These are phyloP conservation scores for Enteromius fasciolatus DNA, from an alignment of 2,797 vertebrate genomes.

Conservation along the genomic window DNA sequence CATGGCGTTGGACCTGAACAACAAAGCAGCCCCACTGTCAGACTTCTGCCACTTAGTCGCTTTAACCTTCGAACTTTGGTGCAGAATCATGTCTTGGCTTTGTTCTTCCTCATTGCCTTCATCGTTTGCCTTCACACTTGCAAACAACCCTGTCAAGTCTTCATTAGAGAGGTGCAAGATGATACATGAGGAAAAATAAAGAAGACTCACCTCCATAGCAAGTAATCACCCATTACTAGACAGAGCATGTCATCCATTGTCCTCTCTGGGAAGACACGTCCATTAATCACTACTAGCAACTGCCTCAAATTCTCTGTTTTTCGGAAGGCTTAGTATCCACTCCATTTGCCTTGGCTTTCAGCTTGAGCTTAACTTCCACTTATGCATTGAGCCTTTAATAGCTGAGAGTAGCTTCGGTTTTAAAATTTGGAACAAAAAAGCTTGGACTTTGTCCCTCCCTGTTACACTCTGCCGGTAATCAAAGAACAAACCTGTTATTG, in stretches of 20 bases:
- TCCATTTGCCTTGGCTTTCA: constrained; percentile 50
- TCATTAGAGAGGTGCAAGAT: constrained; percentile 29
- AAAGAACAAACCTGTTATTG: constrained; percentile 74
- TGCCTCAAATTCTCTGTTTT: constrained; percentile 14
- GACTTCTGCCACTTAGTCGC: constrained; percentile 57
- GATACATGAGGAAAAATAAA: constrained; percentile 40
- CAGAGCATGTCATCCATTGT: constrained; percentile 23
- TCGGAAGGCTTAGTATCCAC: constrained; percentile 51
- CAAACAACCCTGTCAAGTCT: constrained; percentile 14
- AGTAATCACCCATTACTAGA: constrained; percentile 7
- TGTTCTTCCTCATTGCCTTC: constrained; percentile 38
- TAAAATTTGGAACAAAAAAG: constrained; percentile 71
- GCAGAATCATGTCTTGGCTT: constrained; percentile 34
- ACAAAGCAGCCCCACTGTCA: constrained; percentile 58
- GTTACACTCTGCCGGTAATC: constrained; percentile 73
- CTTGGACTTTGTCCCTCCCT: constrained; percentile 60
- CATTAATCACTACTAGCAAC: constrained; percentile 46
- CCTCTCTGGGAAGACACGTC: neutral
- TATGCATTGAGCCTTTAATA: constrained; percentile 77
- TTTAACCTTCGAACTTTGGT: constrained; percentile 64
- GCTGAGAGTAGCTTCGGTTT: constrained; percentile 67
- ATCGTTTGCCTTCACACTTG: neutral
- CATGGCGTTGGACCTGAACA: constrained; percentile 63
- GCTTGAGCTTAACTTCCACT: constrained; percentile 66
- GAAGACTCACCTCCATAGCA: neutral